Evolutionary conservation across 2,113 vertebrate genomes (phyloP).

Genomic region (Accipiter cooperii): DNA sequence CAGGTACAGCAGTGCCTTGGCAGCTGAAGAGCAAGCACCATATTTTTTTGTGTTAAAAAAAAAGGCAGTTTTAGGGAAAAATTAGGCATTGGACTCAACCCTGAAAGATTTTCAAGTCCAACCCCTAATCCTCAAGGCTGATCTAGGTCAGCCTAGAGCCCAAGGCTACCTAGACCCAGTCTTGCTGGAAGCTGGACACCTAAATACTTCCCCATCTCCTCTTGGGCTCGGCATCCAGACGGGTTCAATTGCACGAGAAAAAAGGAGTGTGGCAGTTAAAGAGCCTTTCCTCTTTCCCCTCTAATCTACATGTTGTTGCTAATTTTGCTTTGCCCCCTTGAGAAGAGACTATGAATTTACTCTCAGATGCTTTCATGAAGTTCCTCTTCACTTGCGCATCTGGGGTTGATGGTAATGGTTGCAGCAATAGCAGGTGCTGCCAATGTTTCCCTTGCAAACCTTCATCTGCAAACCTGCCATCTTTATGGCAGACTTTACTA

Average conservation of each 20-base stretch:
- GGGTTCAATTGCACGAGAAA: not conserved
- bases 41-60: not conserved
- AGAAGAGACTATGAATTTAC: not conserved
- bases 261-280: not conserved
- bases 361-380: not conserved
- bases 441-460: not conserved
- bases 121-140: not conserved
- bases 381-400: not conserved
- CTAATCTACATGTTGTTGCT: not conserved
- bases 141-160: not conserved
- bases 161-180: not conserved
- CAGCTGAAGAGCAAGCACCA: not conserved
- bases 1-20: not conserved
- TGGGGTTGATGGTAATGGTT: not conserved
- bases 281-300: not conserved
- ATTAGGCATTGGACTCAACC: accelerated
- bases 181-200: not conserved
- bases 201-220: not conserved
- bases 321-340: not conserved
- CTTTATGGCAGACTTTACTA: not conserved
- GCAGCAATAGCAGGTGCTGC: not conserved
- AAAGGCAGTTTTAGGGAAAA: not conserved
- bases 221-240: accelerated
- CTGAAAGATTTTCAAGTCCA: not conserved
- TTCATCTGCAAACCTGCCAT: not conserved